These are phyloP conservation scores for Meloidogyne chitwoodi DNA, from an alignment of 1,140 invertebrate species.

Conservation along the genomic window DNA sequence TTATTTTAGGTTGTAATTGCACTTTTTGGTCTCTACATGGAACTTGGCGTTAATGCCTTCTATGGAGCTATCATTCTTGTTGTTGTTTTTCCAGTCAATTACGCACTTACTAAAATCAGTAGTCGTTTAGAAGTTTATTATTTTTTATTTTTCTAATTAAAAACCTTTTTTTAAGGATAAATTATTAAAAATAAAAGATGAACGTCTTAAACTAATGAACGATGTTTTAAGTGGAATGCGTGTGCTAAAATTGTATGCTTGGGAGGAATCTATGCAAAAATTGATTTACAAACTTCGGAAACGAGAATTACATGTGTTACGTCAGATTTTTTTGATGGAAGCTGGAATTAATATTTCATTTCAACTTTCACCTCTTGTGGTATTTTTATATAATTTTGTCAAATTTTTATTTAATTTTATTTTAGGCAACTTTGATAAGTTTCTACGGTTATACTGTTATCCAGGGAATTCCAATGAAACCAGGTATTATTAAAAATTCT, in stretches of 20 bases:
- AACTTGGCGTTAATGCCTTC: slow-evolving; percentile 23
- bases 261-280: slow-evolving; percentile 69
- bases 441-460: slow-evolving; percentile 36
- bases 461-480: slow-evolving; percentile 63
- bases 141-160: background rate
- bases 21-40: slow-evolving; percentile 23
- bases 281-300: slow-evolving; percentile 24
- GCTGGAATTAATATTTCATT: slow-evolving; percentile 28
- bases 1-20: slow-evolving; percentile 5
- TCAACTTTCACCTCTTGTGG: slow-evolving; percentile 27
- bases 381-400: background rate
- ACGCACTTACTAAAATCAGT: slow-evolving; percentile 12
- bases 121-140: slow-evolving; percentile 14
- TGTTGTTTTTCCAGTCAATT: slow-evolving; percentile 21
- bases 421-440: slow-evolving; percentile 27
- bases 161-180: slow-evolving; percentile 19
- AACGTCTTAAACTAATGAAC: slow-evolving; percentile 64
- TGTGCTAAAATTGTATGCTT: slow-evolving; percentile 81
- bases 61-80: slow-evolving; percentile 29
- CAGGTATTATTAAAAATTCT: slow-evolving; percentile 46
- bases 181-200: slow-evolving; percentile 65
- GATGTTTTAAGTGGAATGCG: slow-evolving; percentile 67
- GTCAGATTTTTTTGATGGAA: slow-evolving; percentile 23
- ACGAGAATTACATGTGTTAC: slow-evolving; percentile 19
- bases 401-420: background rate